These are phyloP conservation scores for Xerus rutilus DNA, from an alignment of 2,797 vertebrate species.

Conservation along the genomic window DNA sequence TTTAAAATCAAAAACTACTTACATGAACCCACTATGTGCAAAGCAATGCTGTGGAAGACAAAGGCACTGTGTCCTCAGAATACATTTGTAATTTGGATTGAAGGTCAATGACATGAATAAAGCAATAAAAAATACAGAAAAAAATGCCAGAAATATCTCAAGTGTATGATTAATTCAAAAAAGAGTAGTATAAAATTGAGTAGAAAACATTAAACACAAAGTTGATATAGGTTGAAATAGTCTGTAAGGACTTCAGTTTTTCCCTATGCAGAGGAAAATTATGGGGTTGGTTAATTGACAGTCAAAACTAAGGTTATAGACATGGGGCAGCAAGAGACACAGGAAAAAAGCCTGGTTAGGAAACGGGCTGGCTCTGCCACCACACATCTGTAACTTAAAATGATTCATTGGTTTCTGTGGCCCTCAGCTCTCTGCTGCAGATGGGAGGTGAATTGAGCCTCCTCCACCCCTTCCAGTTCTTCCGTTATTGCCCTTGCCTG, in stretches of 20 bases:
- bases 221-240: not conserved
- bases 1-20: not conserved
- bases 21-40: not conserved
- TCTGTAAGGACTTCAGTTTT: not conserved
- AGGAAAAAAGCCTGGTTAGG: conserved; percentile 22
- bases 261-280: not conserved
- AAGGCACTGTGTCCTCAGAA: not conserved
- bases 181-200: not conserved
- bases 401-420: not conserved
- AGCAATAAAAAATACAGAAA: not conserved
- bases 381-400: conserved; percentile 24
- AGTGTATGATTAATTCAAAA: not conserved
- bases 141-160: not conserved
- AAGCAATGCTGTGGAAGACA: not conserved
- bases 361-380: conserved; percentile 43
- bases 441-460: not conserved
- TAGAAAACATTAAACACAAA: not conserved
- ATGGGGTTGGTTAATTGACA: not conserved
- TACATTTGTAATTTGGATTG: not conserved
- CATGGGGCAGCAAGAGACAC: not conserved
- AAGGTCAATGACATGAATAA: not conserved
- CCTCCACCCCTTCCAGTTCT: not conserved
- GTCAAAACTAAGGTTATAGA: conserved; percentile 41
- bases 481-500: conserved; percentile 21
- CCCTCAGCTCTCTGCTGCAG: not conserved